Percentiles rank a stretch among this genome's conserved stretches.
These are phyloP conservation scores for Pygoscelis adeliae DNA, from an alignment of 2,113 vertebrate species.

Conservation along the genomic window DNA sequence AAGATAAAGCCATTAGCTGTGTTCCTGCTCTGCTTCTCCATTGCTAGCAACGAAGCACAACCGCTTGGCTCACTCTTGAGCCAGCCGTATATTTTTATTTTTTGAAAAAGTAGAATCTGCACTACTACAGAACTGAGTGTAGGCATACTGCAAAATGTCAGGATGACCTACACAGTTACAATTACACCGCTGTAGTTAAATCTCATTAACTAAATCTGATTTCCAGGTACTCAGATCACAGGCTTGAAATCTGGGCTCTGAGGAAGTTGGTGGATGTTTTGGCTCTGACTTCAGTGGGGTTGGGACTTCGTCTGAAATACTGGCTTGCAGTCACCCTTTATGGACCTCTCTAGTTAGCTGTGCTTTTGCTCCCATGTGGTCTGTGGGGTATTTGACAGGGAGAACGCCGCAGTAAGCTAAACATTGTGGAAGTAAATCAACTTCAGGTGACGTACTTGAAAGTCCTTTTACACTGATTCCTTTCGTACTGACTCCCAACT, in stretches of 20 bases:
- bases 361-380: neutral
- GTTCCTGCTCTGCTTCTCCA: neutral
- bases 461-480: neutral
- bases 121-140: neutral
- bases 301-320: neutral
- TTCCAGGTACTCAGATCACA: neutral
- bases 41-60: neutral
- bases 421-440: neutral
- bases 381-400: neutral
- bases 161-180: neutral
- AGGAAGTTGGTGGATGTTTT: neutral
- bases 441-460: neutral
- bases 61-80: neutral
- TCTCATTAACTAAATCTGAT: neutral
- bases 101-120: neutral
- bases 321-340: neutral
- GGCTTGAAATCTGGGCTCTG: neutral
- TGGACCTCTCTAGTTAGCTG: neutral
- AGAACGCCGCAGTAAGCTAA: neutral
- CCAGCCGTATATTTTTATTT: neutral
- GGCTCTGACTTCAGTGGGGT: neutral
- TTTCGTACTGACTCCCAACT: neutral
- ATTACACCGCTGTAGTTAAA: accelerated
- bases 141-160: neutral
- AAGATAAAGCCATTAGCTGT: neutral